Percentiles rank a stretch among this genome's conserved stretches.
These are phyloP conservation scores for Hippocampus zosterae DNA, from an alignment of 2,113 vertebrate species.

Conservation along the genomic window DNA sequence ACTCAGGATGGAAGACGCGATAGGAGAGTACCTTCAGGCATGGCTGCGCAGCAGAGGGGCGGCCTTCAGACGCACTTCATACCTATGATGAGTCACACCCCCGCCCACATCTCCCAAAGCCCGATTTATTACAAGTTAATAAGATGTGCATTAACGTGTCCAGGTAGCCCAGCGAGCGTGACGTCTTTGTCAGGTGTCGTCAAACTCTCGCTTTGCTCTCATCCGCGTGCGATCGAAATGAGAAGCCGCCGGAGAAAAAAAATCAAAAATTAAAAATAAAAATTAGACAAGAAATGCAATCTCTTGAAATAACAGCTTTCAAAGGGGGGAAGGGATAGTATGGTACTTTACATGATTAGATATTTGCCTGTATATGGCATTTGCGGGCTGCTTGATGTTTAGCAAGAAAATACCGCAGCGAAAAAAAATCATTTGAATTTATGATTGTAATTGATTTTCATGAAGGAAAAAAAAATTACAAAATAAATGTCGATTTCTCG, in stretches of 20 bases:
- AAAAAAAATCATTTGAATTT: too few relatives aligned
- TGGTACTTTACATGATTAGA: constrained; percentile 18
- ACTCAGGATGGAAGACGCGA: constrained; percentile 59
- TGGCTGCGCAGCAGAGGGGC: constrained; percentile 34
- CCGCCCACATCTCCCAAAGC: constrained; percentile 37
- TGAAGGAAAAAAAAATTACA: too few relatives aligned
- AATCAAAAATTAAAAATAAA: too few relatives aligned
- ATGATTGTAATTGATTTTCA: too few relatives aligned
- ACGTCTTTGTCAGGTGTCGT: constrained; percentile 46
- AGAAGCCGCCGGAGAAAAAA: neutral
- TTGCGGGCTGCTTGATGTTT: neutral
- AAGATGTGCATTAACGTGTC: constrained; percentile 52
- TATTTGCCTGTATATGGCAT: constrained; percentile 3
- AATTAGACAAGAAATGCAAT: constrained; percentile 15
- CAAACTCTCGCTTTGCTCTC: constrained; percentile 11
- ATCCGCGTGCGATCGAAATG: constrained; percentile 31
- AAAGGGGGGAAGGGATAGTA: neutral
- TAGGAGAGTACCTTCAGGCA: constrained; percentile 50
- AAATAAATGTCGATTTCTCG: too few relatives aligned
- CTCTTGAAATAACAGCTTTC: constrained; percentile 1
- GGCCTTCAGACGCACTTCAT: constrained; percentile 60
- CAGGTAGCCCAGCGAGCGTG: constrained; percentile 47
- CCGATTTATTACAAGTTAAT: constrained; percentile 53
- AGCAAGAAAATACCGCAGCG: neutral
- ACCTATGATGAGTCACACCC: constrained; percentile 62